Base-by-base conservation (phyloP, 2,113 vertebrate species). In the Oncorhynchus masou region DNA sequence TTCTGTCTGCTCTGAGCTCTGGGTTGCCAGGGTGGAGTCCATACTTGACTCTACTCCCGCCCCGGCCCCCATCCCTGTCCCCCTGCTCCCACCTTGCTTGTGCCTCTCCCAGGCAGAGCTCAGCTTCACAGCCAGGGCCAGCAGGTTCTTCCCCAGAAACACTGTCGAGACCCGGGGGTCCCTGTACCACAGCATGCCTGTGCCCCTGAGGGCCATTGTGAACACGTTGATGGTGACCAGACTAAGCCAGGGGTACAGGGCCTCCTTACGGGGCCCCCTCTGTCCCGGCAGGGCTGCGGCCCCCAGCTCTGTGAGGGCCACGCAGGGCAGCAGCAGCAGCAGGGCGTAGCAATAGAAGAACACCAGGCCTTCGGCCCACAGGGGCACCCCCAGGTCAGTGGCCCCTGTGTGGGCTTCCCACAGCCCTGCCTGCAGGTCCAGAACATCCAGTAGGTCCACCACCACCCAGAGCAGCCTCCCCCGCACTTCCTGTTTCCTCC, bases 301-400 rank as follows among this genome's bases (percentile, higher is more conserved):
- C 71, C 95, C 95, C 76, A 95, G 91, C 89, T 96, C 94, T 0
- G 92, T 92, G n/a, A 96, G 93, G 11, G 96, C 95, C 83, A 95
- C 93, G 0, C 93, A 93, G 0, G 94, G 94, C 20, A 94, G 88
- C 39, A 95, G 91, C 71, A 95, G 84, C 54, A 95, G 91, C 73
- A 94, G 87, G 57, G 94, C 92, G 22, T 95, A 95, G 90, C 94
- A 95, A 85, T 95, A 95, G 86, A 95, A 96, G 90, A 95, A 95
- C 71, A 95, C 93, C 79, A 95, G 90, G 16, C 93, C 93, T 81
- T 95, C 94, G 0, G 91, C 92, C 94, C 94, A 94, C 75, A 94
- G 90, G 0, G 91, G 94, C 67, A 94, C 76, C 67, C 81, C 90
- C 82, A 90, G 89, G 70, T 91, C 90, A 1, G 51, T 15, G 51